Evolutionary conservation across 2,888 invertebrate genomes (phyloP), one percentile per base, ranked within the genome.

Genomic region (Lithophane semibrunnea): DNA sequence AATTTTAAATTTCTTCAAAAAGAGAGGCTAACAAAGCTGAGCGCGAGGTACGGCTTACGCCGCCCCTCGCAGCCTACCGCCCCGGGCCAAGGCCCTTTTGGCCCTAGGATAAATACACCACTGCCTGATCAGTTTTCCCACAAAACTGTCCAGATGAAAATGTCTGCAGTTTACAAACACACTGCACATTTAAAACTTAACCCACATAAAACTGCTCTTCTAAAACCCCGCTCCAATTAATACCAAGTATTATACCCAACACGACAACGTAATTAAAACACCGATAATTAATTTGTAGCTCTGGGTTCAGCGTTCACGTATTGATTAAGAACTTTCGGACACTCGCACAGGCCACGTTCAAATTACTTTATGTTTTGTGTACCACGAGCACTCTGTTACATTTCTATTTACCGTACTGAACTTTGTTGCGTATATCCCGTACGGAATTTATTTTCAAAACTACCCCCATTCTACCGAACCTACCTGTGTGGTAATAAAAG

Each of bases 341-440:
- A 77, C n/a, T 76, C 21, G 9, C 47, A 21, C 60, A 7, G 82
- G 63, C 84, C 85, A 86, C 87, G 87, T 89, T 72, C 37, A 69
- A 90, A 90, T 92, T 91, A 89, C 89, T 90, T 88, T 81, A 81
- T 84, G 85, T 87, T 88, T 86, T 89, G 85, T 84, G 73, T 61
- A 56, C 54, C 63, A 56, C 82, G 74, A 74, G 69, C 80, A 86
- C 88, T 86, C 79, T 81, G 88, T 87, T 89, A 90, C 86, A 86
- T 79, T 88, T 84, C 80, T 84, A 70, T 86, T 83, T 73, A 67
- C 64, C 58, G 42, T 66, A 61, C 82, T 24, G 60, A 91, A 91
- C 90, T 90, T 92, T 90, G 89, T 90, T 89, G 86, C 85, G 86
- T 90, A 89, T 89, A 87, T 86, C 65, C 79, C 70, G 77, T 74